Percentiles rank a stretch among this genome's conserved stretches.
Evolutionary conservation across 2,888 invertebrate species (phyloP).

Genomic region (Harpalus rufipes): DNA sequence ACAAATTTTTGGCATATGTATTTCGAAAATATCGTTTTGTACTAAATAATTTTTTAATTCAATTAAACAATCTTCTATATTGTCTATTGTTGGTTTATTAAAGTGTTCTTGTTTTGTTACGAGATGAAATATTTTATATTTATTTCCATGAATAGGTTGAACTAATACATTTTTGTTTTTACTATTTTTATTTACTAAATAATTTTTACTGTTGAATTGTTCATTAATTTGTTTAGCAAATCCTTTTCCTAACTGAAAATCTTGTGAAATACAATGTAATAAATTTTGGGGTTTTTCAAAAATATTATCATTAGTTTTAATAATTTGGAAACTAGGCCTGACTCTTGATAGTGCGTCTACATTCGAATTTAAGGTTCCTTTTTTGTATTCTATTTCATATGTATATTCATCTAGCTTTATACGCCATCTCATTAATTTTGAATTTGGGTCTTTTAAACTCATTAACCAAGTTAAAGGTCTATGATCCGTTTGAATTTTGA

Average conservation of each 20-base stretch:
- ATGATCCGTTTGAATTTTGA: too few species aligned
- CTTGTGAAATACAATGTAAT: constrained; percentile 41
- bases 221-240: constrained; percentile 59
- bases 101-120: constrained; percentile 50
- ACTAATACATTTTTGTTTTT: constrained; percentile 36
- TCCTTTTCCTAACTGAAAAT: constrained; percentile 48
- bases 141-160: constrained; percentile 56
- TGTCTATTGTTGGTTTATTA: constrained; percentile 40
- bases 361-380: constrained; percentile 19
- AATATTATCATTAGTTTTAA: constrained; percentile 38
- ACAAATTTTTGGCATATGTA: too few species aligned
- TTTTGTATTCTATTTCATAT: constrained; percentile 28
- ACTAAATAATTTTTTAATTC: constrained; percentile 37
- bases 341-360: too few species aligned
- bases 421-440: constrained; percentile 42
- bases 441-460: constrained; percentile 35
- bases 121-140: constrained; percentile 57
- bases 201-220: constrained; percentile 50
- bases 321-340: constrained; percentile 29
- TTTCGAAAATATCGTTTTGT: too few species aligned
- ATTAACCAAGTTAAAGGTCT: not conserved
- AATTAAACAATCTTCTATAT: constrained; percentile 42
- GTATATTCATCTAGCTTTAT: constrained; percentile 25
- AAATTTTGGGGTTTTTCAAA: constrained; percentile 48
- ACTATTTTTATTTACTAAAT: constrained; percentile 37